These are phyloP conservation scores for Phylloscopus collybita DNA, from an alignment of 2,797 vertebrate genomes.

Conservation along the genomic window DNA sequence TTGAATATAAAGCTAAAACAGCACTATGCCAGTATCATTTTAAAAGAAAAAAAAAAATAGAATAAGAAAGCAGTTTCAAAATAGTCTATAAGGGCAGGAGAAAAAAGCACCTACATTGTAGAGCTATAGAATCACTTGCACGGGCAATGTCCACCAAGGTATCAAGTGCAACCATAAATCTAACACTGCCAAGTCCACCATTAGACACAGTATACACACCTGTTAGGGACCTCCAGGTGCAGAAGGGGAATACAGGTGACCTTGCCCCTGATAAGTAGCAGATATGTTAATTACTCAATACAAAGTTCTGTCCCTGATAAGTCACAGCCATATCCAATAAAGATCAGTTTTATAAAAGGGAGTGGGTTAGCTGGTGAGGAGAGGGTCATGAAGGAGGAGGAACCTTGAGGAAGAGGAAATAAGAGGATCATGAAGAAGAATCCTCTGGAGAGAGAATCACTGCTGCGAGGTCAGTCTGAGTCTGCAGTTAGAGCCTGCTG, in stretches of 20 bases:
- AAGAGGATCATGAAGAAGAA: background rate
- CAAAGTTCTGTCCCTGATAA: background rate
- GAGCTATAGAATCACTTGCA: background rate
- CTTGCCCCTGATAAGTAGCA: background rate
- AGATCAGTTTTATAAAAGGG: background rate
- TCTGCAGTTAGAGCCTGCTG: background rate
- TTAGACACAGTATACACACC: background rate
- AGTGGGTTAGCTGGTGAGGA: background rate
- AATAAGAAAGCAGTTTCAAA: background rate
- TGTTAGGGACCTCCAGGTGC: background rate
- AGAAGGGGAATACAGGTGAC: background rate
- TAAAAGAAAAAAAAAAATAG: background rate
- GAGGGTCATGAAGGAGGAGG: background rate
- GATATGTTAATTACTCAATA: background rate
- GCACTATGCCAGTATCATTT: background rate
- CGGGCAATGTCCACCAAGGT: background rate
- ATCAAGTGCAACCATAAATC: background rate
- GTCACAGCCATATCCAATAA: background rate
- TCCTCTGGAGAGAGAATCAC: background rate
- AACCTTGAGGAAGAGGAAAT: background rate
- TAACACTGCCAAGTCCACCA: background rate
- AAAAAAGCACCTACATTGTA: background rate
- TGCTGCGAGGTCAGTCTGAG: background rate
- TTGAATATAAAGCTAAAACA: background rate
- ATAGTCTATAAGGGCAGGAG: background rate